These are phyloP conservation scores for Tachina fera DNA, from an alignment of 2,888 invertebrate species.

Conservation along the genomic window DNA sequence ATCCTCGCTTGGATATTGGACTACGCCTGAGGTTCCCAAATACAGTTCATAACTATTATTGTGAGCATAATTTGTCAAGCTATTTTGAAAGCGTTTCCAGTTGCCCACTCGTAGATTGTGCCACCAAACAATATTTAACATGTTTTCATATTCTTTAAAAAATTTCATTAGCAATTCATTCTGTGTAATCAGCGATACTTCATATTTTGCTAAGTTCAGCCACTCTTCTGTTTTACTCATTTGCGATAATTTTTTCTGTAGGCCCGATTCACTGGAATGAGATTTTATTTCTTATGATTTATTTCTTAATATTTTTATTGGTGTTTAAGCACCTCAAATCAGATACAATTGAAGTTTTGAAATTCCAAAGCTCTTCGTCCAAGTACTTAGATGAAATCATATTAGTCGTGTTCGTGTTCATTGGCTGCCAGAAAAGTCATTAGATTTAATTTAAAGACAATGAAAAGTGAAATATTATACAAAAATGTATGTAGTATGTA, in stretches of 20 bases:
- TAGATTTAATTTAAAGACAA: too few species aligned
- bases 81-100: slow-evolving; percentile 61
- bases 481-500: too few species aligned
- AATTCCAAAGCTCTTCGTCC: slow-evolving; percentile 20
- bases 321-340: slow-evolving; percentile 19
- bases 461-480: too few species aligned
- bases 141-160: slow-evolving; percentile 43
- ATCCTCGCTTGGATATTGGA: slow-evolving; percentile 16
- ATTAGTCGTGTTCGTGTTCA: background rate
- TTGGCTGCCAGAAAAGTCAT: background rate
- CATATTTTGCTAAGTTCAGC: slow-evolving; percentile 48
- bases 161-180: slow-evolving; percentile 18
- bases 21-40: slow-evolving; percentile 49
- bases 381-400: background rate
- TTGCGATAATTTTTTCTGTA: slow-evolving; percentile 14
- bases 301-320: background rate
- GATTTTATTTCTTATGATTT: background rate
- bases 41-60: slow-evolving; percentile 49
- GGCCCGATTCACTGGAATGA: background rate
- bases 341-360: slow-evolving; percentile 8
- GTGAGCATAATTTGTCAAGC: slow-evolving; percentile 37
- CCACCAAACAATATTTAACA: slow-evolving; percentile 69
- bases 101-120: slow-evolving; percentile 64
- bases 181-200: slow-evolving; percentile 39
- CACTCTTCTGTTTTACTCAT: slow-evolving; percentile 23